phyloP scores from a whole-genome alignment of 2,113 vertebrate genomes.

The Oryzias celebensis region DNA sequence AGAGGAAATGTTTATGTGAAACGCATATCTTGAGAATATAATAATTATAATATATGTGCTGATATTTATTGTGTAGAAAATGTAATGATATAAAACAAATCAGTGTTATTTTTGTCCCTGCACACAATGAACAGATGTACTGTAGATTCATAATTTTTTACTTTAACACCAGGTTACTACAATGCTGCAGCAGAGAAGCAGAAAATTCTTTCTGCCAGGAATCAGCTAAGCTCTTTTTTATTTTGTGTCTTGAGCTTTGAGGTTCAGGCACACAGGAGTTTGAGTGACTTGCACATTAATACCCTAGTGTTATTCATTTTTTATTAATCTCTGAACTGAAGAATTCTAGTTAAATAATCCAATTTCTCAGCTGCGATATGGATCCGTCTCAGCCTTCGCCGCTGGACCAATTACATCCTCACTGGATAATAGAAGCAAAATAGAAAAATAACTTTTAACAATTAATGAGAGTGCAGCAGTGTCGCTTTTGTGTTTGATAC shows the following conservation, averaged over 20 bases:
- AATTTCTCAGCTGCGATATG: not conserved
- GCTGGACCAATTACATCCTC: not conserved
- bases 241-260: slow-evolving; percentile 36
- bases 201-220: slow-evolving; percentile 39
- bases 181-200: slow-evolving; percentile 58
- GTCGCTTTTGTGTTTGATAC: slow-evolving; percentile 45
- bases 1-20: slow-evolving; percentile 75
- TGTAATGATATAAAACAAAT: slow-evolving; percentile 62
- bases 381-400: not conserved
- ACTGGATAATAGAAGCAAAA: too few relatives aligned
- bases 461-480: slow-evolving; percentile 47
- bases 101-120: slow-evolving; percentile 77
- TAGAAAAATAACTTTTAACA: not conserved
- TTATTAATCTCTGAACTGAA: not conserved
- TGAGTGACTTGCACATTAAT: slow-evolving; percentile 27
- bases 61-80: slow-evolving; percentile 77
- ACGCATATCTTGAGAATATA: slow-evolving; percentile 77
- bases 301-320: slow-evolving; percentile 4
- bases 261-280: slow-evolving; percentile 23
- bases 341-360: slow-evolving; percentile 2
- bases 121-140: slow-evolving; percentile 72
- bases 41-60: slow-evolving; percentile 76
- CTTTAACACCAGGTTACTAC: slow-evolving; percentile 62
- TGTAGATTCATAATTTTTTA: slow-evolving; percentile 62
- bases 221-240: slow-evolving; percentile 34